phyloP scores from a whole-genome alignment of 2,888 invertebrate species.

The Ctenicera cuprea region DNA sequence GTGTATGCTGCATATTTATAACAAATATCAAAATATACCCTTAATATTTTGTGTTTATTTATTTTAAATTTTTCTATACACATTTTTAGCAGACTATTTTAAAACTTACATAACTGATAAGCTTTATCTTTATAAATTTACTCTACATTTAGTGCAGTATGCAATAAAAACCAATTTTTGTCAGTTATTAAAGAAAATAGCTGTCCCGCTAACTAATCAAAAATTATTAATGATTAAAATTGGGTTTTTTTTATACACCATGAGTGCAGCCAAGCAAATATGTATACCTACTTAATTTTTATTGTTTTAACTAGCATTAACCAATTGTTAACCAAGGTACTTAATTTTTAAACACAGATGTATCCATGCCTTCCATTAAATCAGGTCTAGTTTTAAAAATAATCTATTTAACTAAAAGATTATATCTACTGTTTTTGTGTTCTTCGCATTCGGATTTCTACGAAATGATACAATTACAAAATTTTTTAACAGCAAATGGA shows the following conservation, averaged over 20 bases:
- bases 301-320: background rate
- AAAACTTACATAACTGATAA: constrained; percentile 11
- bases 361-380: constrained; percentile 28
- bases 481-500: no score
- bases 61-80: background rate
- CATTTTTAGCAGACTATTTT: constrained; percentile 2
- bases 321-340: background rate
- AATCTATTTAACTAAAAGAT: no score
- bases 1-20: constrained; percentile 1
- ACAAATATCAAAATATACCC: background rate
- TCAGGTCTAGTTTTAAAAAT: constrained; percentile 13
- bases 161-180: background rate
- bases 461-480: no score
- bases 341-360: constrained; percentile 1
- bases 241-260: no score
- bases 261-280: background rate
- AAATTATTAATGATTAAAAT: no score
- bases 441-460: no score
- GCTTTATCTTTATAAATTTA: constrained; percentile 13
- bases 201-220: no score
- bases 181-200: no score
- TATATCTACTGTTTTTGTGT: no score
- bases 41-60: background rate
- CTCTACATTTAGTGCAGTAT: background rate
- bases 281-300: no score